Evolutionary conservation across 2,113 vertebrate species (phyloP).

Genomic region (Rhinogobius similis): DNA sequence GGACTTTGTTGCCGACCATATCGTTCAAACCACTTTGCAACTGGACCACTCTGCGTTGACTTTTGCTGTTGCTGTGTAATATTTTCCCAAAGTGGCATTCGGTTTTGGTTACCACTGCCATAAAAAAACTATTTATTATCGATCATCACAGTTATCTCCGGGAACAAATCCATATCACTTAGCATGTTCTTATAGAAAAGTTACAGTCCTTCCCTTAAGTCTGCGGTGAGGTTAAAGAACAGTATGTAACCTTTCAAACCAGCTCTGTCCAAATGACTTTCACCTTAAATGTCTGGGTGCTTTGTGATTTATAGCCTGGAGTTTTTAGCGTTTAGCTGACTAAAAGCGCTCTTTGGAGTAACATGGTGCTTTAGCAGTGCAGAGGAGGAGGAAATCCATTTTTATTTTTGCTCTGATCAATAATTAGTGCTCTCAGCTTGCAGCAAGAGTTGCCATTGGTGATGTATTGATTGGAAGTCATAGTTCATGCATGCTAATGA

Average conservation of each 20-base stretch:
- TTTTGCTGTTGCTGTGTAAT: neutral
- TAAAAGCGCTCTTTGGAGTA: slow-evolving; percentile 25
- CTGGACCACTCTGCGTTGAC: too few relatives aligned
- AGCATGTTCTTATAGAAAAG: neutral
- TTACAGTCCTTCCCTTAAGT: neutral
- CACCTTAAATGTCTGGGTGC: slow-evolving; percentile 5
- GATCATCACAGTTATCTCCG: neutral
- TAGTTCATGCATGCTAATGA: slow-evolving; percentile 74
- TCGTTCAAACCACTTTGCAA: too few relatives aligned
- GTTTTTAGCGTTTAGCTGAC: slow-evolving; percentile 17
- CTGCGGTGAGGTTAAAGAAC: neutral
- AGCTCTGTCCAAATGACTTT: slow-evolving; percentile 26
- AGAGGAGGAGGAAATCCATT: slow-evolving; percentile 51
- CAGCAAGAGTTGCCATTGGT: slow-evolving; percentile 61
- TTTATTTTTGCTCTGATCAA: slow-evolving; percentile 66
- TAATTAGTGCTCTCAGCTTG: slow-evolving; percentile 58
- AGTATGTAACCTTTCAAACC: neutral
- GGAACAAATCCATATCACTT: neutral
- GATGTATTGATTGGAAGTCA: slow-evolving; percentile 69
- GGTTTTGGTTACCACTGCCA: neutral
- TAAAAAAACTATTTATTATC: neutral
- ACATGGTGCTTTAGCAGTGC: slow-evolving; percentile 15
- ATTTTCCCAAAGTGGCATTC: neutral
- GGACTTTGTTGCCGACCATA: too few relatives aligned
- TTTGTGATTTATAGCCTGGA: slow-evolving; percentile 30